phyloP scores from a whole-genome alignment of 53 echinoderm and acorn worm genomes.

The Luidia sarsii region DNA sequence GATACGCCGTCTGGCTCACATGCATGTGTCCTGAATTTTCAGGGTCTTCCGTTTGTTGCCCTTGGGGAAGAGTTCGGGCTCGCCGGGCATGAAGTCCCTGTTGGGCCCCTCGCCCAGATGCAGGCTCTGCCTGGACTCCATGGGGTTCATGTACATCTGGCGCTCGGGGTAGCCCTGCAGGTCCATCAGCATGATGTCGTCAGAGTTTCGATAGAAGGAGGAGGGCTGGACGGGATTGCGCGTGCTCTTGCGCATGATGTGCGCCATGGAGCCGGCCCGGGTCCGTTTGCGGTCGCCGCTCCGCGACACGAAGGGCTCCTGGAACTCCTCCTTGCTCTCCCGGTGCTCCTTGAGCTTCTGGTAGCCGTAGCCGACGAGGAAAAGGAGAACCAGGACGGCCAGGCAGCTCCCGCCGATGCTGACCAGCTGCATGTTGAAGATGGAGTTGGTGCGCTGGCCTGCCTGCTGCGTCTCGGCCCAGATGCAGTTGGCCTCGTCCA shows the following conservation, averaged over 20 bases:
- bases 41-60: constrained; percentile 77
- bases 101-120: constrained; percentile 46
- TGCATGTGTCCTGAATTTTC: constrained; percentile 75
- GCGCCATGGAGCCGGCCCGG: constrained; percentile 41
- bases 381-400: constrained; percentile 44
- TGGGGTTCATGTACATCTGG: constrained; percentile 95
- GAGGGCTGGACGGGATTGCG: constrained; percentile 41
- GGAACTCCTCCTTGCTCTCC: constrained; percentile 36
- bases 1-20: no score
- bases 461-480: constrained; percentile 71
- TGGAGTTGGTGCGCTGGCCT: constrained; percentile 20
- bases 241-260: constrained; percentile 68
- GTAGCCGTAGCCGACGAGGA: constrained; percentile 72
- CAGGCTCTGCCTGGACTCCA: constrained; percentile 80
- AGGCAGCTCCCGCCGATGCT: constrained; percentile 76
- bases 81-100: constrained; percentile 34
- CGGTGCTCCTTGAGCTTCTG: constrained; percentile 67
- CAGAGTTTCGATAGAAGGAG: constrained; percentile 67
- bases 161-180: constrained; percentile 58
- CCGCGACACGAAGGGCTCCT: not conserved
- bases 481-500: constrained; percentile 82
- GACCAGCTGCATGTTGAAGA: constrained; percentile 61
- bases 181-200: constrained; percentile 91
- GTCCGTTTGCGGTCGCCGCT: not conserved
- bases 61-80: constrained; percentile 60